Percentiles rank a stretch among this genome's conserved stretches.
Evolutionary conservation across 2,113 vertebrate genomes (phyloP).

Genomic region (Castor canadensis): DNA sequence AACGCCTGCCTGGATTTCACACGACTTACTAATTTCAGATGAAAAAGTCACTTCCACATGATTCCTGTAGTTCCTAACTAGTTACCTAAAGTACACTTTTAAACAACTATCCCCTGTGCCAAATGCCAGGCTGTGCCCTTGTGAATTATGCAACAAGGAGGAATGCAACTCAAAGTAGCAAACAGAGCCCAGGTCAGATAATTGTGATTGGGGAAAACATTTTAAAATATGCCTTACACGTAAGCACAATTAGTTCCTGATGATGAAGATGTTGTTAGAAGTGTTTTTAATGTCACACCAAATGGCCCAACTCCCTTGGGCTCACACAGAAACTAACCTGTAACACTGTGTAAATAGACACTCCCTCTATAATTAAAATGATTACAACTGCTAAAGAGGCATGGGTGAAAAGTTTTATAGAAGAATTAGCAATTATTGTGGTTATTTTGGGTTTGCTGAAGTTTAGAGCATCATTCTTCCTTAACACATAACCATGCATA

Average conservation of each 20-base stretch:
- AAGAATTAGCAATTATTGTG: conserved; percentile 33
- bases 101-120: not conserved
- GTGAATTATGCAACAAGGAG: not conserved
- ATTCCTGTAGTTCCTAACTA: not conserved
- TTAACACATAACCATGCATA: not conserved
- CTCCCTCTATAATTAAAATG: conserved; percentile 56
- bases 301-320: conserved; percentile 59
- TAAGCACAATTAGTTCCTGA: conserved; percentile 43
- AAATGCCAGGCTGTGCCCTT: not conserved
- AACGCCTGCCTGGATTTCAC: not conserved
- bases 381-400: conserved; percentile 53
- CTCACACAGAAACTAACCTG: not conserved
- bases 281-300: conserved; percentile 27
- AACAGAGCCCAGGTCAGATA: not conserved
- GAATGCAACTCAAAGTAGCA: not conserved
- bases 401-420: conserved; percentile 66
- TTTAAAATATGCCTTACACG: conserved; percentile 32
- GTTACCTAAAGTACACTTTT: not conserved
- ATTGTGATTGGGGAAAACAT: not conserved
- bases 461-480: conserved; percentile 42
- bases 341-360: conserved; percentile 37
- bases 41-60: not conserved
- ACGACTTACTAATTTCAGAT: not conserved
- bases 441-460: conserved; percentile 50
- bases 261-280: conserved; percentile 32